Base-by-base conservation (phyloP, 2,888 invertebrate species). In the Phalera bucephala region DNA sequence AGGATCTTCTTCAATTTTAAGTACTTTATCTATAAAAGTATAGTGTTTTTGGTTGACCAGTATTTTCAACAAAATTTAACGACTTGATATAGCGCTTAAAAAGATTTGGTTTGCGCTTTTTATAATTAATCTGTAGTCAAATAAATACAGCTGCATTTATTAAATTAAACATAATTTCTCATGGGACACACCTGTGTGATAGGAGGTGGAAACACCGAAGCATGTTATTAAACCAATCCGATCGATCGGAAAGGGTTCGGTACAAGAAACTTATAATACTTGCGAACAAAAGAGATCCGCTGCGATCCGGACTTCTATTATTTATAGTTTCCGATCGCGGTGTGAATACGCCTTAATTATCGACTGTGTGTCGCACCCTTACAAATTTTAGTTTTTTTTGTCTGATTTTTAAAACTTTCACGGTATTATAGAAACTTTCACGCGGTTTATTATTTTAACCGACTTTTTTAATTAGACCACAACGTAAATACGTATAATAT, bases 281-380 rank as follows among this genome's bases (percentile, higher is more conserved):
- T 73, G 64, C 55, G 63, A 71, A 90, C 86, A 90, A 90, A 78
- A 65, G 86, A 81, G 80, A 90, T 90, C 90, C 90, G 90, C 86
- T 82, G 73, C 74, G 72, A 76, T 78, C 78, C 78, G 76, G 74
- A 81, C 66, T 83, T 83, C 80, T 82, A 82, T 87, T 87, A 86
- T 87, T 88, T 86, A 87, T 80, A 84, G 80, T 85, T 88, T 87
- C 87, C 87, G 86, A 87, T 86, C 81, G 70, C 59, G 72, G 73
- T 75, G 67, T 90, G 89, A 88, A 88, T 88, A 87, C 81, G 80
- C 86, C 87, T 87, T 90, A 90, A 90, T 90, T 90, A 90, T 88
- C 77, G 80, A 67, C 80, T 80, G 59, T 74, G 63, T 80, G 79
- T 82, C 77, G 73, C 80, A 78, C 88, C 87, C 80, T 3, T 5